These are phyloP conservation scores for Pasiphila rectangulata DNA, from an alignment of 2,888 invertebrate species.

Conservation along the genomic window DNA sequence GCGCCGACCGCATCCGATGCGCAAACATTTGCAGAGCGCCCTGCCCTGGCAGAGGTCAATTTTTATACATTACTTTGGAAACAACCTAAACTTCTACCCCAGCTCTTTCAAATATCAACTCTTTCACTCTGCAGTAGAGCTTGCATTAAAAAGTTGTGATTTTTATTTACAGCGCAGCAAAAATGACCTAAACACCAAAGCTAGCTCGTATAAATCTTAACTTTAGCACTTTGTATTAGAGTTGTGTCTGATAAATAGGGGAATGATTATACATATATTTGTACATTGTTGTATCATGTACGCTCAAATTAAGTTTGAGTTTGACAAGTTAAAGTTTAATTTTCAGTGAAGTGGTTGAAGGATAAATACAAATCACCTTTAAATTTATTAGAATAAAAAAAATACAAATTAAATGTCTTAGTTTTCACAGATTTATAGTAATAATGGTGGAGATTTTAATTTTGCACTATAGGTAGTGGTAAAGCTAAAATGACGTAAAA, in stretches of 20 bases:
- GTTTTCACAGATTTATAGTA: too few species aligned
- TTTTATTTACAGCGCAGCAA: background rate
- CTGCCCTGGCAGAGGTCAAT: constrained; percentile 76
- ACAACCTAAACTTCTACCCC: constrained; percentile 36
- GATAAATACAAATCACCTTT: too few species aligned
- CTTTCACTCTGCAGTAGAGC: constrained; percentile 22
- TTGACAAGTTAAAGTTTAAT: constrained; percentile 49
- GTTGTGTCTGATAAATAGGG: background rate
- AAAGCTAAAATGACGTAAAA: too few species aligned
- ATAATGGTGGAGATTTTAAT: too few species aligned
- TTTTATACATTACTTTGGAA: constrained; percentile 47
- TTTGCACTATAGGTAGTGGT: too few species aligned
- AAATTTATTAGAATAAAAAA: too few species aligned
- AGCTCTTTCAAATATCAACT: constrained; percentile 27
- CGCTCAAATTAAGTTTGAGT: constrained; percentile 53
- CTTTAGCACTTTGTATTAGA: background rate
- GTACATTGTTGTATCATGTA: constrained; percentile 40
- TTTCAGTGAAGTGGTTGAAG: constrained; percentile 42
- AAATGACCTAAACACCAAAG: constrained; percentile 6
- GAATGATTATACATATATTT: too few species aligned
- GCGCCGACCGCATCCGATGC: constrained; percentile 59
- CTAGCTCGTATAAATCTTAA: constrained; percentile 45
- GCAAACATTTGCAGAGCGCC: constrained; percentile 76
- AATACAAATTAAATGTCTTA: too few species aligned
- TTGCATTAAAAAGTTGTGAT: constrained; percentile 26